A percentile compares a stretch with the other conserved stretches of the same genome.
These are phyloP conservation scores for Hydrochoerus hydrochaeris DNA, from an alignment of 2,113 vertebrate species.

Conservation along the genomic window DNA sequence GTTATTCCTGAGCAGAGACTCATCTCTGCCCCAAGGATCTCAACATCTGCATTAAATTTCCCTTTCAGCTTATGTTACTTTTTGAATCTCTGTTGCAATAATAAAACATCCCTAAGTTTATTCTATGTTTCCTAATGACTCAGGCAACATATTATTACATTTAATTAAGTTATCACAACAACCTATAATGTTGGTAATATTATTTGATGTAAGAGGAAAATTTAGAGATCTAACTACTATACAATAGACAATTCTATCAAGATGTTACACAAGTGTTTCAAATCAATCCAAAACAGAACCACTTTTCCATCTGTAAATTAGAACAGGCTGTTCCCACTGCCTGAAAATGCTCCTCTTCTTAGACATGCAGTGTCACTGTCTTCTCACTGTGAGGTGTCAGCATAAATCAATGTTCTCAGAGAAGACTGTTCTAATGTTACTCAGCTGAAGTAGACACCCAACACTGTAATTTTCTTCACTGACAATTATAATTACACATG, in stretches of 20 bases:
- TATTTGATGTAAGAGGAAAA: not conserved
- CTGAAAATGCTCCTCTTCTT: not conserved
- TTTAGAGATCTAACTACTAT: not conserved
- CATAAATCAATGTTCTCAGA: not conserved
- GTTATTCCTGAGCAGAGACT: not conserved
- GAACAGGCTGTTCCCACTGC: not conserved
- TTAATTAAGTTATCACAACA: not conserved
- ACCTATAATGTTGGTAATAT: not conserved
- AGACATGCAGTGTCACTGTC: not conserved
- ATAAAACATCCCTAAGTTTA: not conserved
- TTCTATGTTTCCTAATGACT: not conserved
- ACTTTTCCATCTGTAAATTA: not conserved
- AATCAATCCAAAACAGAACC: not conserved
- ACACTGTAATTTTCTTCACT: not conserved
- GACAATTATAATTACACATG: not conserved
- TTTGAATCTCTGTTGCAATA: not conserved
- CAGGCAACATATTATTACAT: not conserved
- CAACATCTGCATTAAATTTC: not conserved
- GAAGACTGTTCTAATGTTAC: not conserved
- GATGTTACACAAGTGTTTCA: not conserved
- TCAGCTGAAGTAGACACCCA: not conserved
- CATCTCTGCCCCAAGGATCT: not conserved
- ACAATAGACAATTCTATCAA: not conserved
- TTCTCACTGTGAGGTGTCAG: not conserved
- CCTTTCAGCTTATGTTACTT: not conserved